Evolutionary conservation across 1,140 invertebrate genomes (phyloP).

Genomic region (Globodera rostochiensis): DNA sequence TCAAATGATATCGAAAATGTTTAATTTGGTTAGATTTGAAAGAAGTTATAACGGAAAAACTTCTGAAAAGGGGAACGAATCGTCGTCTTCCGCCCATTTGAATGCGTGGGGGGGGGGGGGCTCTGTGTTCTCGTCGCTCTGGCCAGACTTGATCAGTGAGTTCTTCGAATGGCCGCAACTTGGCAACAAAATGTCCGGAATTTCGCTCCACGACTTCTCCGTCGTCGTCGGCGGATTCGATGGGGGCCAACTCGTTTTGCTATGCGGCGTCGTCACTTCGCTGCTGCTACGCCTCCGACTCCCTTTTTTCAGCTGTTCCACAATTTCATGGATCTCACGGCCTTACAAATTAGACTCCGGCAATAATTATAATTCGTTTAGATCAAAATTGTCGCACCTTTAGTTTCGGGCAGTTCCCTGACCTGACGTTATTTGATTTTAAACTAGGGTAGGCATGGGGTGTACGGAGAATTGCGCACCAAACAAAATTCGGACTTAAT

Average conservation of each 20-base stretch:
- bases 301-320: slow-evolving; percentile 38
- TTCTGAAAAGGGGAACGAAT: too few relatives aligned
- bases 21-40: too few relatives aligned
- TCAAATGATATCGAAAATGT: too few relatives aligned
- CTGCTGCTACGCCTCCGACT: not conserved
- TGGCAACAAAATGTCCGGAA: slow-evolving; percentile 1
- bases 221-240: not conserved
- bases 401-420: slow-evolving; percentile 49
- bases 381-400: too few relatives aligned
- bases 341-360: slow-evolving; percentile 20
- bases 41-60: too few relatives aligned
- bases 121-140: not conserved
- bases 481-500: too few relatives aligned
- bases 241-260: not conserved
- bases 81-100: too few relatives aligned
- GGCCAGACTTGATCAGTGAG: slow-evolving; percentile 14
- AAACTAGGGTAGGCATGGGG: too few relatives aligned
- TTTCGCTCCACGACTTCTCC: not conserved
- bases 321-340: slow-evolving; percentile 54
- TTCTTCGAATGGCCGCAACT: slow-evolving; percentile 15
- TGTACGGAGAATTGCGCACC: too few relatives aligned
- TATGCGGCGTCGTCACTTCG: not conserved
- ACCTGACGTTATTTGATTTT: not conserved
- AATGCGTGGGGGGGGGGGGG: too few relatives aligned
- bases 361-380: too few relatives aligned